These are phyloP conservation scores for Helicoverpa assulta DNA, from an alignment of 2,888 invertebrate genomes.

Conservation along the genomic window DNA sequence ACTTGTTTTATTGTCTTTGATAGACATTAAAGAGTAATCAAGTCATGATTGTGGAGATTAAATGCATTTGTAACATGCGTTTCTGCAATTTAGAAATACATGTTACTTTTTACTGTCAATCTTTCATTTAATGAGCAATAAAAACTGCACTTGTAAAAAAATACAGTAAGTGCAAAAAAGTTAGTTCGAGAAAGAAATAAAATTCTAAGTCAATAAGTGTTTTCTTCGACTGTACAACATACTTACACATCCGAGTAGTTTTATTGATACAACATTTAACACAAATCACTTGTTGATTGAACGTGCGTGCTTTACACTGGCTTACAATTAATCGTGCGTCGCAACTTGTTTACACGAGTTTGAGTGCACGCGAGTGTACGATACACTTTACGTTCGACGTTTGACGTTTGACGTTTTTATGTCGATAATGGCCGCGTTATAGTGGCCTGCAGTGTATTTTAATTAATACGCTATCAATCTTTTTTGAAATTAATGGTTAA, in stretches of 20 bases:
- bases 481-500: constrained; percentile 32
- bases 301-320: constrained; percentile 70
- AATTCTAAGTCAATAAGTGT: constrained; percentile 19
- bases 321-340: constrained; percentile 71
- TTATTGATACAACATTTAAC: constrained; percentile 74
- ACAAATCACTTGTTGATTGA: constrained; percentile 78
- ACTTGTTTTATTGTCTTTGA: constrained; percentile 46
- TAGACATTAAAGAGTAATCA: constrained; percentile 41
- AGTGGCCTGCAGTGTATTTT: constrained; percentile 57
- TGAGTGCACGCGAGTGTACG: constrained; percentile 71
- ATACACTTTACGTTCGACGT: constrained; percentile 60
- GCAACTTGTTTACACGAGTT: constrained; percentile 73
- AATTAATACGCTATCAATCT: constrained; percentile 51
- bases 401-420: constrained; percentile 67
- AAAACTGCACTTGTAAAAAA: background rate
- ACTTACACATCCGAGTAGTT: constrained; percentile 65
- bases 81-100: background rate
- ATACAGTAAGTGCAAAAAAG: background rate
- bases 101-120: background rate
- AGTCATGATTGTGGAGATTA: constrained; percentile 3
- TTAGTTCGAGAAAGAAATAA: constrained; percentile 33
- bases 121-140: background rate
- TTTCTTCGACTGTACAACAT: constrained; percentile 39
- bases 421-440: constrained; percentile 60
- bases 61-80: constrained; percentile 14